These are phyloP conservation scores for Drosophila melanosoma DNA, from an alignment of 2,888 invertebrate species.

Conservation along the genomic window DNA sequence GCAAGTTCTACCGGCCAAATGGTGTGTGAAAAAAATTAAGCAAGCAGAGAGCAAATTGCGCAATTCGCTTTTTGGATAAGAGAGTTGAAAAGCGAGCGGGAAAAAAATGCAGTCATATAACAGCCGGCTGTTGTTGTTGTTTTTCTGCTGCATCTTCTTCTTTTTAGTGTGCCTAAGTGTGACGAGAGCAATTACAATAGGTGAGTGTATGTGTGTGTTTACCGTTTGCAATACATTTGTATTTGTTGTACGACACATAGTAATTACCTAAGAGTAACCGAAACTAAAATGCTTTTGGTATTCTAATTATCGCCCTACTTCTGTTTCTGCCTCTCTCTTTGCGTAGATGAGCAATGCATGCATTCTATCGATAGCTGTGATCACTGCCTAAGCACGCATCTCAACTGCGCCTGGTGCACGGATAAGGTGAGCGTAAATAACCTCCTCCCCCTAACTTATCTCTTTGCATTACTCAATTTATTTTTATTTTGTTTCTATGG, in stretches of 20 bases:
- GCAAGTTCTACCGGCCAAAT: constrained; percentile 41
- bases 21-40: constrained; percentile 10
- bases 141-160: constrained; percentile 5
- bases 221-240: not conserved
- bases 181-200: constrained; percentile 44
- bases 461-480: too few species aligned
- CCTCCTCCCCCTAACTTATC: not conserved
- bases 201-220: constrained; percentile 32
- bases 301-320: not conserved
- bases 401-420: constrained; percentile 84
- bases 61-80: constrained; percentile 15
- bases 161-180: constrained; percentile 10
- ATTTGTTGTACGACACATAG: not conserved
- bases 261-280: not conserved
- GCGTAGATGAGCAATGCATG: constrained; percentile 78
- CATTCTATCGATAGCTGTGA: constrained; percentile 79
- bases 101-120: constrained; percentile 44
- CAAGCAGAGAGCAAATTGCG: constrained; percentile 25
- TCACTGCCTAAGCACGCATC: constrained; percentile 64
- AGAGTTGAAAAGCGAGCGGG: not conserved
- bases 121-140: constrained; percentile 22
- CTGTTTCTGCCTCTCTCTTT: not conserved
- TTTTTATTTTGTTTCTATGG: too few species aligned
- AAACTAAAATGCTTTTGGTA: not conserved
- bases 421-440: constrained; percentile 77